Conservation (phyloP, 2,797 vertebrate genomes). For the Gobionotothen gibberifrons region DNA sequence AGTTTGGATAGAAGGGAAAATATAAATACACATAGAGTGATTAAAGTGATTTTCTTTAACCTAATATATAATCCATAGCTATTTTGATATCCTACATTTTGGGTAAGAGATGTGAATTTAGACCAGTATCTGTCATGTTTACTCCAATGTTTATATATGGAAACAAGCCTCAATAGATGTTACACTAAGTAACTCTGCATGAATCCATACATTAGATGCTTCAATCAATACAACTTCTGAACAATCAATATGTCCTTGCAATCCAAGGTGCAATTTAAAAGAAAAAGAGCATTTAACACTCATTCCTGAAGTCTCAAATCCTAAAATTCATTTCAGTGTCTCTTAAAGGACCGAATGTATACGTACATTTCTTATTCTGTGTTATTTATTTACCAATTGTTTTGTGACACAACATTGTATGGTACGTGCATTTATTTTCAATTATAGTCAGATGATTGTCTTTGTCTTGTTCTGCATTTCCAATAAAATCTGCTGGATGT, state of each 20-base stretch:
- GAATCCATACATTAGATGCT: not conserved
- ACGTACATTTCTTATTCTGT: constrained; percentile 44
- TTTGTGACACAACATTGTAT: constrained; percentile 55
- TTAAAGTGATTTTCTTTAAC: constrained; percentile 34
- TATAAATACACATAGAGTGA: constrained; percentile 15
- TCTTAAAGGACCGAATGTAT: constrained; percentile 56
- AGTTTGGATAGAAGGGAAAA: constrained; percentile 18
- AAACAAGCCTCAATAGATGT: constrained; percentile 37
- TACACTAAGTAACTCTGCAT: constrained; percentile 2
- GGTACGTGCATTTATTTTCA: constrained; percentile 43
- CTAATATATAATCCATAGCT: constrained; percentile 33
- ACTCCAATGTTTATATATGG: constrained; percentile 33
- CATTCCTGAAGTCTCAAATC: constrained; percentile 7
- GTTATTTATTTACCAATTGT: constrained; percentile 57
- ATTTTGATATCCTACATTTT: constrained; percentile 28
- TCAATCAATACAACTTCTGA: constrained; percentile 17
- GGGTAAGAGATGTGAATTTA: constrained; percentile 19
- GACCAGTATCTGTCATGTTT: constrained; percentile 24
- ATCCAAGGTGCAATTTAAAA: constrained; percentile 25
- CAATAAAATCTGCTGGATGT: constrained; percentile 74
- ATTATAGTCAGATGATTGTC: constrained; percentile 53
- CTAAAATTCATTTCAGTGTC: constrained; percentile 32
- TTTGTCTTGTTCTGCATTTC: constrained; percentile 67
- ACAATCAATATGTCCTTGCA: constrained; percentile 28
- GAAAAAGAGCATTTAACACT: not conserved